phyloP scores from a whole-genome alignment of 2,113 vertebrate genomes.

The Nyctereutes procyonoides region DNA sequence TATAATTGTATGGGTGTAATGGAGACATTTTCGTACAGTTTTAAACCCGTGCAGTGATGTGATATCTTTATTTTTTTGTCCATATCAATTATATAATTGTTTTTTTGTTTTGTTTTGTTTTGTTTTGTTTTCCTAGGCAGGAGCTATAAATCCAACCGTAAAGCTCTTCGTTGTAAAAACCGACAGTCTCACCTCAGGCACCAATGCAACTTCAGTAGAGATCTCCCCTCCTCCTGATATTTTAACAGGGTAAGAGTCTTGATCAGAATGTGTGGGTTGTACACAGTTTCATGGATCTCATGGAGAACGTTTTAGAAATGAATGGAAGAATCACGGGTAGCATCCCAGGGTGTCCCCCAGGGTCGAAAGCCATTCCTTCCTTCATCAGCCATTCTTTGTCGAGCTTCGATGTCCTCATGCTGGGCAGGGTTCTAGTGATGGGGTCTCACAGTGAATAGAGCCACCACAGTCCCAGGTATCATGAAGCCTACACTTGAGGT shows the following conservation, averaged over 20 bases:
- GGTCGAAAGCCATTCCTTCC: not conserved
- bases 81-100: constrained; percentile 59
- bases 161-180: constrained; percentile 85
- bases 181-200: not conserved
- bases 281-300: not conserved
- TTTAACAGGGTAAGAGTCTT: constrained; percentile 82
- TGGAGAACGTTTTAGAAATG: not conserved
- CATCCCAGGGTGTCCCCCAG: not conserved
- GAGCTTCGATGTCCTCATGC: not conserved
- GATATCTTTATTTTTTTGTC: constrained; percentile 31
- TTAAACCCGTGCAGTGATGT: constrained; percentile 35
- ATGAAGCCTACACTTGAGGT: not conserved
- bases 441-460: not conserved
- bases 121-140: constrained; percentile 84
- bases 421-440: not conserved
- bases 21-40: not conserved
- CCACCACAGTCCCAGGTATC: not conserved
- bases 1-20: not conserved
- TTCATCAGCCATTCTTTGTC: not conserved
- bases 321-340: not conserved
- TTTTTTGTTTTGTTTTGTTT: not conserved
- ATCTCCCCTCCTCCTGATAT: constrained; percentile 84
- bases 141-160: constrained; percentile 88
- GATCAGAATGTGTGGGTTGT: not conserved
- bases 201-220: rapidly evolving